These are phyloP conservation scores for Limnephilus lunatus DNA, from an alignment of 2,888 invertebrate genomes.

Conservation along the genomic window DNA sequence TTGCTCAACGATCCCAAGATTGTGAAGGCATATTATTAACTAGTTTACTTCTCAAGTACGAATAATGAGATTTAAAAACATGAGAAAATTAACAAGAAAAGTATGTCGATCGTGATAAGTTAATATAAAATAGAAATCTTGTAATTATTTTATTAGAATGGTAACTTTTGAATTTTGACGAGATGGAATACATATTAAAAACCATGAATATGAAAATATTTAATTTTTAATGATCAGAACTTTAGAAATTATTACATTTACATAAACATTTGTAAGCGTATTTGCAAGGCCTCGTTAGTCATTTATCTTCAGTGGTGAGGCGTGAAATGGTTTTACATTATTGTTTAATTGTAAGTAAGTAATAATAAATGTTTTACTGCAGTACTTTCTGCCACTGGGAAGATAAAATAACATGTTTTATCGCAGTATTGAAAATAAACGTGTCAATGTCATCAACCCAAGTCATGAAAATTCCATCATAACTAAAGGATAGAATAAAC, in stretches of 20 bases:
- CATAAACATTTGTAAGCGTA: background rate
- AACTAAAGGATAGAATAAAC: background rate
- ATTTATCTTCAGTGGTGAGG: background rate
- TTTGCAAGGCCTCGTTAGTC: background rate
- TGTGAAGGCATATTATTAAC: background rate
- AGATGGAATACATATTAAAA: background rate
- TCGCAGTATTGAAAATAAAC: background rate
- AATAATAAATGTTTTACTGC: background rate
- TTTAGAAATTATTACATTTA: background rate
- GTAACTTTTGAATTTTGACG: background rate
- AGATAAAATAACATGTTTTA: background rate
- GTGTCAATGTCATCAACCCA: background rate
- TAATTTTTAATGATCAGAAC: background rate
- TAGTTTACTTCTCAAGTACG: background rate
- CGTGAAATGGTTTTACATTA: too few relatives aligned
- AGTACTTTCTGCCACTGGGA: background rate
- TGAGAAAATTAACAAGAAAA: background rate
- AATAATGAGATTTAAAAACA: background rate
- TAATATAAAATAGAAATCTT: background rate
- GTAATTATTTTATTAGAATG: background rate
- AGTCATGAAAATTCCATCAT: background rate
- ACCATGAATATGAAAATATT: background rate
- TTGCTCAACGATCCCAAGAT: background rate
- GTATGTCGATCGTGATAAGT: background rate
- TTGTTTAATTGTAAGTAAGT: background rate